Conservation (phyloP, 2,888 invertebrate species). For the Drosophila planitibia region DNA sequence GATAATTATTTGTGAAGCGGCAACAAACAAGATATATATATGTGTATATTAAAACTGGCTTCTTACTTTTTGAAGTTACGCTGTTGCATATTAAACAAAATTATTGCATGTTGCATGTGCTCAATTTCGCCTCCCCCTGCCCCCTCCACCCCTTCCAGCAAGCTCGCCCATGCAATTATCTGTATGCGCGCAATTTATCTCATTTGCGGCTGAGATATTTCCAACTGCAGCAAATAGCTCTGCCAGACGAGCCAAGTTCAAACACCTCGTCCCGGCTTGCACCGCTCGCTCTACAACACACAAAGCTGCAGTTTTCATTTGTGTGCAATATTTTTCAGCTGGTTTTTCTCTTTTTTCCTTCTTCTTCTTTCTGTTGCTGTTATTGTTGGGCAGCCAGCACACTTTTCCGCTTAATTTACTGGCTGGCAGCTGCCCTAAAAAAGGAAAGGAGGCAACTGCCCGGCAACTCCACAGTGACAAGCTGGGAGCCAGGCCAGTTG, state of each 20-base stretch:
- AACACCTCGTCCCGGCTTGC: background rate
- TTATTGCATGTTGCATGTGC: conserved; percentile 52
- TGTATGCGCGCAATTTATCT: conserved; percentile 81
- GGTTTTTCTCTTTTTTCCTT: conserved; percentile 14
- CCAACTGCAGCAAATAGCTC: conserved; percentile 76
- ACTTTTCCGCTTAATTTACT: conserved; percentile 83
- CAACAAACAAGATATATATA: background rate
- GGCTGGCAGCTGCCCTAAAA: conserved; percentile 63
- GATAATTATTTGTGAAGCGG: conserved; percentile 58
- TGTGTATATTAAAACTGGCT: conserved; percentile 1
- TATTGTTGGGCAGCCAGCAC: conserved; percentile 63
- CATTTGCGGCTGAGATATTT: conserved; percentile 84
- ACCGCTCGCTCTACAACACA: background rate
- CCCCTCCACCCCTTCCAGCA: background rate
- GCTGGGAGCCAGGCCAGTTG: conserved; percentile 48
- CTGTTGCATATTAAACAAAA: conserved; percentile 38
- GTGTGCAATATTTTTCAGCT: conserved; percentile 27
- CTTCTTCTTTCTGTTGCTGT: conserved; percentile 30
- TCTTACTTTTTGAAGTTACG: conserved; percentile 21
- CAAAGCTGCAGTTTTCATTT: conserved; percentile 27
- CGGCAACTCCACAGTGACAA: conserved; percentile 4
- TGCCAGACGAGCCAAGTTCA: conserved; percentile 17
- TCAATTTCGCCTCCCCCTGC: background rate
- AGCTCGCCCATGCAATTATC: conserved; percentile 73
- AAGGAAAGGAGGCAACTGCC: conserved; percentile 24